These are phyloP conservation scores for Venusia cambrica DNA, from an alignment of 2,888 invertebrate species.

Conservation along the genomic window DNA sequence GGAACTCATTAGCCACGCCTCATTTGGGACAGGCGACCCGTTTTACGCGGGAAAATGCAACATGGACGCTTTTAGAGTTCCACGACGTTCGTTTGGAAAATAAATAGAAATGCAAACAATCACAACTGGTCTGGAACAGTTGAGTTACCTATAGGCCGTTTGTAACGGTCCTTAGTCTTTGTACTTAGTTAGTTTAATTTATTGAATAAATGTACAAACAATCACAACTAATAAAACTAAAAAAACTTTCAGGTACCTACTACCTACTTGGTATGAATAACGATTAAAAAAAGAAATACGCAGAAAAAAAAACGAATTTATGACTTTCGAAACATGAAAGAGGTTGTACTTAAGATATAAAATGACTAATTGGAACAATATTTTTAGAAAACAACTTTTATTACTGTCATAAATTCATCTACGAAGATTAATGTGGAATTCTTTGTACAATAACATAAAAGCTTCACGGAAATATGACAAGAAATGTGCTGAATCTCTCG, in stretches of 20 bases:
- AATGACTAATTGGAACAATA: constrained; percentile 26
- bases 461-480: constrained; percentile 17
- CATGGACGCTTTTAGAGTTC: constrained; percentile 19
- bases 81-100: background rate
- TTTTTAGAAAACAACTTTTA: constrained; percentile 25
- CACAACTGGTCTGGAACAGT: no score
- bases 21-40: constrained; percentile 30
- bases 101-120: no score
- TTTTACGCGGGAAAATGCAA: constrained; percentile 22
- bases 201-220: no score
- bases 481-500: constrained; percentile 6
- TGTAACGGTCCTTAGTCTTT: no score
- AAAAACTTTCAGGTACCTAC: no score
- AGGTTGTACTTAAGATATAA: constrained; percentile 23
- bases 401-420: constrained; percentile 20
- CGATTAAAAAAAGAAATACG: no score
- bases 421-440: constrained; percentile 11
- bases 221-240: no score
- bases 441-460: constrained; percentile 12
- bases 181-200: no score
- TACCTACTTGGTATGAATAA: no score
- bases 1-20: constrained; percentile 31
- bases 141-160: no score
- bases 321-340: constrained; percentile 27
- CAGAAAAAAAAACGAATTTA: no score